These are phyloP conservation scores for Eueides isabella DNA, from an alignment of 1,140 invertebrate genomes.

Conservation along the genomic window DNA sequence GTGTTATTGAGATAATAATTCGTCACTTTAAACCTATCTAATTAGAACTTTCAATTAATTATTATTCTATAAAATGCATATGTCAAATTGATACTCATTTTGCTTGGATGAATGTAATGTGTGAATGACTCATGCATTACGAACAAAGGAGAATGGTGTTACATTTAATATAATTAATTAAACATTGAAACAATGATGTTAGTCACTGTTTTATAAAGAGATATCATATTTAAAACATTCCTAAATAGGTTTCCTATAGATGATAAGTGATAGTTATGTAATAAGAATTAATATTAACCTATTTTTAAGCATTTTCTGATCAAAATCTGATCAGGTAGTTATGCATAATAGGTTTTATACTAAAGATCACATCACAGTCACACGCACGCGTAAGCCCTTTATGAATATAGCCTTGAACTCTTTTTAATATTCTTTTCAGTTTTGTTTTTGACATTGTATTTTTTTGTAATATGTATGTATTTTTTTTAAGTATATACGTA, in stretches of 20 bases:
- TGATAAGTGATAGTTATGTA: neutral
- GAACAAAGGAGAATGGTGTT: constrained; percentile 46
- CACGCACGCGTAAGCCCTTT: no score
- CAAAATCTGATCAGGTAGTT: no score
- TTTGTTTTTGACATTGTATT: no score
- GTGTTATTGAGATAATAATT: neutral
- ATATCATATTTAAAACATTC: constrained; percentile 26
- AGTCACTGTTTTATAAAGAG: constrained; percentile 42
- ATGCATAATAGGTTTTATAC: no score
- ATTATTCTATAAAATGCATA: neutral
- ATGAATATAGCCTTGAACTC: no score
- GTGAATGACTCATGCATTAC: constrained; percentile 19
- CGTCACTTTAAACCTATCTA: neutral
- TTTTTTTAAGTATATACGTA: no score
- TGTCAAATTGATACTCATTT: neutral
- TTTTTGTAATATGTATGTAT: no score
- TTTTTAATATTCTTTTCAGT: no score
- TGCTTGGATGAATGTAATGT: constrained; percentile 6
- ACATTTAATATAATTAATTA: constrained; percentile 57
- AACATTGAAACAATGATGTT: constrained; percentile 47
- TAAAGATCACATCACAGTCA: no score
- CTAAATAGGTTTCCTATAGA: neutral
- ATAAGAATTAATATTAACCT: neutral
- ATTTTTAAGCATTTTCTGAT: no score
- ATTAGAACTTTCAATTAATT: neutral